Percentiles rank a stretch among this genome's conserved stretches.
Conservation (phyloP, 2,888 invertebrate genomes). For the Ecdyonurus torrentis region DNA sequence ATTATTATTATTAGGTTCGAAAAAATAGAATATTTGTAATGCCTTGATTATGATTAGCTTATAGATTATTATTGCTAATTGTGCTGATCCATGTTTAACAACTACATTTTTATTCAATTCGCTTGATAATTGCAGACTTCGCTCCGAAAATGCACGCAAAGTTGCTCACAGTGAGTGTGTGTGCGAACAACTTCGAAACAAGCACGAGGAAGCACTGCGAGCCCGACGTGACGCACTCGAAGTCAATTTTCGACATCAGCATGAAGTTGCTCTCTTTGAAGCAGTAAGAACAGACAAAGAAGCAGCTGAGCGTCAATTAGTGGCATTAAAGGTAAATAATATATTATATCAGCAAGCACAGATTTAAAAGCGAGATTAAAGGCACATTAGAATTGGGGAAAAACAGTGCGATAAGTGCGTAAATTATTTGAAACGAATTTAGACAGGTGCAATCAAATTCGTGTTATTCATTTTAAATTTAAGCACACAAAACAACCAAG, state of each 20-base stretch:
- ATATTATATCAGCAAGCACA: too few relatives aligned
- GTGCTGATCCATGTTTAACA: background rate
- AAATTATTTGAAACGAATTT: too few relatives aligned
- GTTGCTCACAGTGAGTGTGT: background rate
- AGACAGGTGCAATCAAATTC: too few relatives aligned
- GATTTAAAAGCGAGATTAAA: too few relatives aligned
- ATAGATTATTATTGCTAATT: too few relatives aligned
- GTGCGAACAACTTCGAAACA: background rate
- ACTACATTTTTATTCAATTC: background rate
- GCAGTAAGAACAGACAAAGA: background rate
- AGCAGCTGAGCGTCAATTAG: background rate
- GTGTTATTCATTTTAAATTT: too few relatives aligned
- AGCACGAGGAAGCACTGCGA: background rate
- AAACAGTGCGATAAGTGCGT: too few relatives aligned
- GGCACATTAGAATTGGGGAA: too few relatives aligned
- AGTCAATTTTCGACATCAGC: background rate
- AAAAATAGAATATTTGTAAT: too few relatives aligned
- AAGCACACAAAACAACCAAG: too few relatives aligned
- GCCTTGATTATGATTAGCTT: too few relatives aligned
- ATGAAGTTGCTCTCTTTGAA: background rate
- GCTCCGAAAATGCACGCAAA: background rate
- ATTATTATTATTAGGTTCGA: too few relatives aligned
- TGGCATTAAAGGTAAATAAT: background rate
- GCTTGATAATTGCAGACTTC: background rate
- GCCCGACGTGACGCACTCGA: background rate